Conservation (phyloP, 2,113 vertebrate species). For the Mirza zaza region DNA sequence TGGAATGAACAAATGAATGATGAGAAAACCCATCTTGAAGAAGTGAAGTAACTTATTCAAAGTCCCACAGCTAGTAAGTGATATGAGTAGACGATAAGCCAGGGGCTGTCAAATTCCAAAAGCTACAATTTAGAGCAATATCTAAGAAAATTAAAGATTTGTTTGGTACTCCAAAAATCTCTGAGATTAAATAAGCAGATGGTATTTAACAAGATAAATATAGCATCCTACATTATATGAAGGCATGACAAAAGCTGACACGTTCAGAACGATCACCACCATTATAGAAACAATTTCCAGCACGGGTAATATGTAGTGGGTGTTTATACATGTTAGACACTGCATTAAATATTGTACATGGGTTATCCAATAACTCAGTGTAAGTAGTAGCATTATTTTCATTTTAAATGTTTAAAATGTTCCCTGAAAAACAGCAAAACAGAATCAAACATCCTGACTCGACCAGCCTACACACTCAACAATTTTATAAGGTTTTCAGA, state of each 20-base stretch:
- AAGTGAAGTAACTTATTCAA: constrained; percentile 4
- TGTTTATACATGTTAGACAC: not conserved
- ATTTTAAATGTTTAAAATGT: not conserved
- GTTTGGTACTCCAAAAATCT: not conserved
- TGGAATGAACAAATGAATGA: not conserved
- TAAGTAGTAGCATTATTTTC: not conserved
- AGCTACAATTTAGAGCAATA: not conserved
- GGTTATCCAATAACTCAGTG: not conserved
- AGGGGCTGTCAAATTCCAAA: not conserved
- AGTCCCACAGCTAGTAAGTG: not conserved
- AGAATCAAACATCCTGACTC: not conserved
- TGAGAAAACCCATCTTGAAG: not conserved
- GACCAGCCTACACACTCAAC: not conserved
- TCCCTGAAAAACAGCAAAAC: not conserved
- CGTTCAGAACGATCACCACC: not conserved
- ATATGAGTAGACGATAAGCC: not conserved
- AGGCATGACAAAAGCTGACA: not conserved
- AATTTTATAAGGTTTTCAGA: not conserved
- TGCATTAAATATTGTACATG: not conserved
- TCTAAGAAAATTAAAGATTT: not conserved
- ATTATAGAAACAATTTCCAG: not conserved
- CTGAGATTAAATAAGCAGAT: not conserved
- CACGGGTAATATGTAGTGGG: fast-evolving
- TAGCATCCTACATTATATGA: not conserved
- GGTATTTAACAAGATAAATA: not conserved